A percentile compares a stretch with the other conserved stretches of the same genome.
Evolutionary conservation across 2,888 invertebrate species (phyloP).

Genomic region (Trilocha varians): DNA sequence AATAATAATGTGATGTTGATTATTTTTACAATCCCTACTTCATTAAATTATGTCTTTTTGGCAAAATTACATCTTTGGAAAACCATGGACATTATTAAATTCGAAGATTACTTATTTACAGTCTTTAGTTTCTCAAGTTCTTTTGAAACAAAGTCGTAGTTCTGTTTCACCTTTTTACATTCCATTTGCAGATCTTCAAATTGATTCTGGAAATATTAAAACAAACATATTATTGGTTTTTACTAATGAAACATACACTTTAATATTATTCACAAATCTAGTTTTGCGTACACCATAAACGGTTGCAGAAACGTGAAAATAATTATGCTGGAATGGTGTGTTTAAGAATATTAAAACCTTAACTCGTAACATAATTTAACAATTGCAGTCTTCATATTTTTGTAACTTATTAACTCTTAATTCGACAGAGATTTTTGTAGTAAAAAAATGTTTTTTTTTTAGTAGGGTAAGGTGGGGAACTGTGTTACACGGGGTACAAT

Average conservation of each 20-base stretch:
- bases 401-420: too few species aligned
- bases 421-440: too few species aligned
- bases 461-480: too few species aligned
- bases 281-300: too few species aligned
- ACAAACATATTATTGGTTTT: background rate
- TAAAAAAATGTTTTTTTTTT: too few species aligned
- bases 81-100: background rate
- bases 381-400: too few species aligned
- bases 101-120: slow-evolving; percentile 2
- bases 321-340: too few species aligned
- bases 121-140: slow-evolving; percentile 21
- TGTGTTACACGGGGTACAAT: too few species aligned
- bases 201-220: slow-evolving; percentile 40
- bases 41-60: slow-evolving; percentile 1
- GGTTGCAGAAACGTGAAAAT: too few species aligned
- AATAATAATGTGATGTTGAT: background rate
- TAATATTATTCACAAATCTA: too few species aligned
- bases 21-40: background rate
- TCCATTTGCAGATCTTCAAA: slow-evolving; percentile 56
- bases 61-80: background rate
- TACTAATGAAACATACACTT: background rate
- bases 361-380: too few species aligned
- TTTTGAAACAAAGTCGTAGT: slow-evolving; percentile 30
- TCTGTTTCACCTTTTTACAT: slow-evolving; percentile 45
- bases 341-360: too few species aligned